These are phyloP conservation scores for Lycaon pictus DNA, from an alignment of 2,113 vertebrate genomes.

Conservation along the genomic window DNA sequence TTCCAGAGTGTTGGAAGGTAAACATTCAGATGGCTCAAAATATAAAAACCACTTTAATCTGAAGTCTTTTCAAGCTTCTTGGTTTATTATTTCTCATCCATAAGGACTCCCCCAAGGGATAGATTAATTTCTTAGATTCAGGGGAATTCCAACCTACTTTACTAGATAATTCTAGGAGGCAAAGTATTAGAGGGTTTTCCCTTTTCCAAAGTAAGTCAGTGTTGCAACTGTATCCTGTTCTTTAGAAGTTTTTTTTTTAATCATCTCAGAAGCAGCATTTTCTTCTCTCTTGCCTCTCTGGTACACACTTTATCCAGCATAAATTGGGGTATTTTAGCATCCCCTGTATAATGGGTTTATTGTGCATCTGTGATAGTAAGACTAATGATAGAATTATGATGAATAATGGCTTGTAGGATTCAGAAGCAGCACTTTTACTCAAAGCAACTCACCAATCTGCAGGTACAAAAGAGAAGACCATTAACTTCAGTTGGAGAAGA, in stretches of 20 bases:
- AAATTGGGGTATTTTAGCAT: not conserved
- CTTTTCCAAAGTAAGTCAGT: not conserved
- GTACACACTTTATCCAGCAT: not conserved
- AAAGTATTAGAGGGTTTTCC: not conserved
- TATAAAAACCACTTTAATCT: not conserved
- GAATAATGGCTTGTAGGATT: not conserved
- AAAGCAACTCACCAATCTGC: not conserved
- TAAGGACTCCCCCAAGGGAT: not conserved
- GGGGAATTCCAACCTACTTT: not conserved
- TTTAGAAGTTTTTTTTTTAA: conserved; percentile 4
- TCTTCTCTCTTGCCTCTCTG: not conserved
- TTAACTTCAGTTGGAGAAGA: not conserved
- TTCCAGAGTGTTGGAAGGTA: not conserved
- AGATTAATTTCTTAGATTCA: conserved; percentile 20
- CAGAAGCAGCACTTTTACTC: not conserved
- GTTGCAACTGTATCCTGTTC: not conserved
- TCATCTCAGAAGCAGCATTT: not conserved
- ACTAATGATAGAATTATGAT: not conserved
- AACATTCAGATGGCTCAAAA: not conserved
- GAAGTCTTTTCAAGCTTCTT: not conserved
- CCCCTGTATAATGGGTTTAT: not conserved
- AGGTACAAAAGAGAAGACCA: not conserved
- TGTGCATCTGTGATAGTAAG: not conserved
- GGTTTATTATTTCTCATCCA: not conserved
- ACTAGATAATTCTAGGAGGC: not conserved